Conservation (phyloP, 2,797 vertebrate genomes). For the Xyrichtys novacula region DNA sequence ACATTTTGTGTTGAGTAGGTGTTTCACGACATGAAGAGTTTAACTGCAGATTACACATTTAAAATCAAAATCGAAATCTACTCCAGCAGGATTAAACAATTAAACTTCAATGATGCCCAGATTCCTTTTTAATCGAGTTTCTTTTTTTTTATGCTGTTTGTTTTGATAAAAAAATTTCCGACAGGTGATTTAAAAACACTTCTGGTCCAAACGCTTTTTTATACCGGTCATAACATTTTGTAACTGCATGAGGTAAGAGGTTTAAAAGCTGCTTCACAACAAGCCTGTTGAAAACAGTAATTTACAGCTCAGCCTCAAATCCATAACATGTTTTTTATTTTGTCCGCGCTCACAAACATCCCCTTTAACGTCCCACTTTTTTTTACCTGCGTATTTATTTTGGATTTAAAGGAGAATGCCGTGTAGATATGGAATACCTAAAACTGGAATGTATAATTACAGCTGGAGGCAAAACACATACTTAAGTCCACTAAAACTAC, state of each 20-base stretch:
- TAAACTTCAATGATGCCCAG: no score
- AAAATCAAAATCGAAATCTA: constrained; percentile 13
- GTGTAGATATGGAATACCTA: constrained; percentile 47
- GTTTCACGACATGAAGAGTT: constrained; percentile 2
- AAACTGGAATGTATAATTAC: constrained; percentile 69
- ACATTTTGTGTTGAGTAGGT: constrained; percentile 26
- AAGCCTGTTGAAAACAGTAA: constrained; percentile 77
- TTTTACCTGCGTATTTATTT: constrained; percentile 46
- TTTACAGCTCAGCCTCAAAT: constrained; percentile 76
- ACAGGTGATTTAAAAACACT: constrained; percentile 24
- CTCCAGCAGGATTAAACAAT: background rate
- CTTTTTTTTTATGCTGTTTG: background rate
- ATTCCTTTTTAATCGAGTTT: no score
- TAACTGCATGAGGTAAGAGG: constrained; percentile 72
- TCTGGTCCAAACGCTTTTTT: constrained; percentile 58
- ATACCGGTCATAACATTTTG: constrained; percentile 56
- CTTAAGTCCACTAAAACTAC: constrained; percentile 65
- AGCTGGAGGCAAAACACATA: constrained; percentile 65
- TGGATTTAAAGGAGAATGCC: constrained; percentile 32
- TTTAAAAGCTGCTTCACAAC: constrained; percentile 65
- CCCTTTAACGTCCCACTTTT: constrained; percentile 37
- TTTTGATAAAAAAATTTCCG: background rate
- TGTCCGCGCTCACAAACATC: constrained; percentile 53
- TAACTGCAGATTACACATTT: background rate
- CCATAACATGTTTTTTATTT: constrained; percentile 81